Conservation (phyloP, 2,113 vertebrate species). For the Chlamydotis undulata region DNA sequence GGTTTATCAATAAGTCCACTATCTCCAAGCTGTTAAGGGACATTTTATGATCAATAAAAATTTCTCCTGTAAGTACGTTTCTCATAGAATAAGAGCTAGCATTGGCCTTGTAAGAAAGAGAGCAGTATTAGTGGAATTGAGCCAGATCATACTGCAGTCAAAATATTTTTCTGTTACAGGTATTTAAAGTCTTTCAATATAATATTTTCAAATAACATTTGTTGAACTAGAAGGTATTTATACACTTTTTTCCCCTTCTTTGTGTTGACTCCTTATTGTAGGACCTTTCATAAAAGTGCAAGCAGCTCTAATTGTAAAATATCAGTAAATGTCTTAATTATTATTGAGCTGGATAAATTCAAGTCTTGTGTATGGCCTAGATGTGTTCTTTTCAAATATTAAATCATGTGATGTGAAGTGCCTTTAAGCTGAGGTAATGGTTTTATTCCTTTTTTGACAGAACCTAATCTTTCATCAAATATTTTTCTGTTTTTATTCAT, state of each 20-base stretch:
- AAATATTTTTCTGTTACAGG: background rate
- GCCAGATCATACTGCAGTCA: background rate
- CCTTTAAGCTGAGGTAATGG: background rate
- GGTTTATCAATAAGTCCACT: background rate
- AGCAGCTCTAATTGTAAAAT: background rate
- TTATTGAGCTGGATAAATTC: background rate
- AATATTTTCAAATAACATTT: background rate
- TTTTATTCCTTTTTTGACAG: background rate
- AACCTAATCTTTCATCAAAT: background rate
- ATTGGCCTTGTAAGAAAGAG: background rate
- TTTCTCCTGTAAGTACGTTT: constrained; percentile 19
- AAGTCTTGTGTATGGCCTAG: background rate
- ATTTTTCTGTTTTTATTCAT: background rate
- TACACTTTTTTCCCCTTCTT: background rate
- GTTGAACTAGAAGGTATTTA: background rate
- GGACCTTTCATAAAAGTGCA: background rate
- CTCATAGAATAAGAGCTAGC: background rate
- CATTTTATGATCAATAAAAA: constrained; percentile 39
- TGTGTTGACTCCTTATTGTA: background rate
- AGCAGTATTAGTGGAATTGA: background rate
- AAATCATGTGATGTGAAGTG: background rate
- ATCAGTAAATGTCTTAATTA: background rate
- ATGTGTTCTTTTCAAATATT: background rate
- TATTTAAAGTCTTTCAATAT: background rate
- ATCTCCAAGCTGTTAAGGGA: constrained; percentile 20